Base-by-base conservation (phyloP, 1,140 invertebrate genomes). In the Zaprionus ghesquierei region DNA sequence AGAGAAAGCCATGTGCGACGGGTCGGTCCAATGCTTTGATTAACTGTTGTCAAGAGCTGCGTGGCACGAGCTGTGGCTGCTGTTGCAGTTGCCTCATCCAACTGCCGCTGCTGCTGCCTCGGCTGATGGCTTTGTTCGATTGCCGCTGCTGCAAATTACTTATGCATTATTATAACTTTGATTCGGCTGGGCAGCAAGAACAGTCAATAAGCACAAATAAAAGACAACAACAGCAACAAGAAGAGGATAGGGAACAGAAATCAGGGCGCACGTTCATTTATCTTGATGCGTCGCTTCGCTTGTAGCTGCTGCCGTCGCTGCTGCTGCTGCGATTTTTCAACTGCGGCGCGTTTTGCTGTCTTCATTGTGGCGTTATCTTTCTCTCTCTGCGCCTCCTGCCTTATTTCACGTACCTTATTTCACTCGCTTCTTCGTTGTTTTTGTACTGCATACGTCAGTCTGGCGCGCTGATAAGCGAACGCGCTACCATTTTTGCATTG, bases 281-380 rank as follows among this genome's bases (percentile, higher is more conserved):
- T 87, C 82, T 87, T 87, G 82, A 87, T 87, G 63, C 61, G 84
- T 63, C 69, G 51, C 54, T 23, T 23, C 59, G 41, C 64, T 41
- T 69, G 58, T 74, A 23, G 41, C 22, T 58, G 46, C 68, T 60
- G 25, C 18, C 22, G n/a, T 27, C 41, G 33, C 46, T 53, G 35
- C 12, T 50, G 35, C 61, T 71, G 73, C 23, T 70, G 62, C 76
- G 82, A 87, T 87, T 87, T 87, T 79, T 87, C 82, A 87, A 87
- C 76, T 70, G 82, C 82, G 82, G 82, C 82, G 82, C 82, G 84
- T 89, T 87, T 68, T 87, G 84, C 82, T 87, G 82, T 89, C 82
- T 87, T 87, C 76, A 87, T 87, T 87, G 81, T 86, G 84, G 82
- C 84, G 81, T 87, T 87, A 87, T 87, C 82, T n/a, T n/a, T n/a